Evolutionary conservation across 2,113 vertebrate genomes (phyloP).

Genomic region (Corythornis vintsioides): DNA sequence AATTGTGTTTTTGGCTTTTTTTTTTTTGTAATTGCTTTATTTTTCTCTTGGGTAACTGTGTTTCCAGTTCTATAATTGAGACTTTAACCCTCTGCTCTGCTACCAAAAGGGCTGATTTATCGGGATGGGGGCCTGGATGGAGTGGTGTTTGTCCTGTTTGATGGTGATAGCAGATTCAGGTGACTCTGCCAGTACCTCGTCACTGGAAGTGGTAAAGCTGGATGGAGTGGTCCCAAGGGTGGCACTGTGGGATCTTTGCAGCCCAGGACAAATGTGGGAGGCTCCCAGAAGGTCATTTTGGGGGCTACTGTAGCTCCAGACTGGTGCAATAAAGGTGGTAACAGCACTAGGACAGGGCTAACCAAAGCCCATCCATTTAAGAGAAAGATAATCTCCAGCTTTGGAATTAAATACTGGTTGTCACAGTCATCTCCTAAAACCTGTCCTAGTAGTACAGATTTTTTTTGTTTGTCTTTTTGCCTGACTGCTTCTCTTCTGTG

Average conservation of each 20-base stretch:
- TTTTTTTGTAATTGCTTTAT: slow-evolving; percentile 43
- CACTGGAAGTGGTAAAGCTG: not conserved
- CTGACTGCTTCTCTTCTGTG: not conserved
- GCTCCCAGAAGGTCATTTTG: accelerated
- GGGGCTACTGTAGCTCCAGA: not conserved
- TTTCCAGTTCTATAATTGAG: slow-evolving; percentile 38
- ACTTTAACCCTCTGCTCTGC: slow-evolving; percentile 29
- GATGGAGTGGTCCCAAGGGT: not conserved
- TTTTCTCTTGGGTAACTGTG: slow-evolving; percentile 56
- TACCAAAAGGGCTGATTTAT: not conserved
- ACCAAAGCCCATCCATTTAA: accelerated
- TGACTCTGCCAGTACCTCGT: not conserved
- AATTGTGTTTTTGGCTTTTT: slow-evolving; percentile 33
- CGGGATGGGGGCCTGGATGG: not conserved
- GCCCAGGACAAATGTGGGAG: not conserved
- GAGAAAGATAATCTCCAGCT: not conserved
- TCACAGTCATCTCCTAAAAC: not conserved
- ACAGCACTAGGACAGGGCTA: not conserved
- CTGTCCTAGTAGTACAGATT: not conserved
- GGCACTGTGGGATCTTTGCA: not conserved
- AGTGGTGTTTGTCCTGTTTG: not conserved
- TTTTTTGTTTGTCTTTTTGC: not conserved
- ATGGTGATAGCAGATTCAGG: not conserved
- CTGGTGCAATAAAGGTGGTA: not conserved
- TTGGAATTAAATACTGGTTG: not conserved